phyloP scores from a whole-genome alignment of 2,113 vertebrate genomes.

The Bubo scandiacus region DNA sequence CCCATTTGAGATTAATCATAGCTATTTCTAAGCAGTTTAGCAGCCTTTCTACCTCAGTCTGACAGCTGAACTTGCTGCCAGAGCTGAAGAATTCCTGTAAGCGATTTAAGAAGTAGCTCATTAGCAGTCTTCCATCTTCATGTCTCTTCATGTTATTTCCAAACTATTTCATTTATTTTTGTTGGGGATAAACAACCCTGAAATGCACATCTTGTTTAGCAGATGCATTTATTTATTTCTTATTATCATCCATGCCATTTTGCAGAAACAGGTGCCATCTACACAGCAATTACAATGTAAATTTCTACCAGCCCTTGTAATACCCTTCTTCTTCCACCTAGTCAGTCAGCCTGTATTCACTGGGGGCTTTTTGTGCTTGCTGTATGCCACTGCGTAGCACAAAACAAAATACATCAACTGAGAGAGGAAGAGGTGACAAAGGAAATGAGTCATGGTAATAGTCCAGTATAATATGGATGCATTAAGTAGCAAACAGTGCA shows the following conservation, averaged over 20 bases:
- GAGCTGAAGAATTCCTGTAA: not conserved
- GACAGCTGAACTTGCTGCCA: not conserved
- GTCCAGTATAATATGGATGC: not conserved
- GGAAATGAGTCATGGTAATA: not conserved
- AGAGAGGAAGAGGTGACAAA: conserved; percentile 21
- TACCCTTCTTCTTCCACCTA: not conserved
- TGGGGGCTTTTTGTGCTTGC: conserved; percentile 30
- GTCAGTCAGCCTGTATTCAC: conserved; percentile 23
- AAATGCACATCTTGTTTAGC: conserved; percentile 37
- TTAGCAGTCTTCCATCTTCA: not conserved
- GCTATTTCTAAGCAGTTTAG: not conserved
- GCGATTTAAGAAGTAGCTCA: not conserved
- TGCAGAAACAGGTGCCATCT: conserved; percentile 30
- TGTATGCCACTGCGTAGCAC: not conserved
- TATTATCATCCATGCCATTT: not conserved
- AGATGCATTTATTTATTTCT: not conserved
- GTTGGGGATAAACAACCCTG: not conserved
- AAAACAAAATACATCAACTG: not conserved
- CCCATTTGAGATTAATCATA: not conserved
- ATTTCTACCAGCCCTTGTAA: conserved; percentile 25
- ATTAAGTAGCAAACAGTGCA: not conserved
- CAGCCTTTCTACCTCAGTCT: not conserved
- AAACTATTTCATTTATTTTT: not conserved
- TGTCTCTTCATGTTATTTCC: not conserved
- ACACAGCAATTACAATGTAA: not conserved